Base-by-base conservation (phyloP, 1,140 invertebrate genomes). In the Pseudomyrmex sp. region DNA sequence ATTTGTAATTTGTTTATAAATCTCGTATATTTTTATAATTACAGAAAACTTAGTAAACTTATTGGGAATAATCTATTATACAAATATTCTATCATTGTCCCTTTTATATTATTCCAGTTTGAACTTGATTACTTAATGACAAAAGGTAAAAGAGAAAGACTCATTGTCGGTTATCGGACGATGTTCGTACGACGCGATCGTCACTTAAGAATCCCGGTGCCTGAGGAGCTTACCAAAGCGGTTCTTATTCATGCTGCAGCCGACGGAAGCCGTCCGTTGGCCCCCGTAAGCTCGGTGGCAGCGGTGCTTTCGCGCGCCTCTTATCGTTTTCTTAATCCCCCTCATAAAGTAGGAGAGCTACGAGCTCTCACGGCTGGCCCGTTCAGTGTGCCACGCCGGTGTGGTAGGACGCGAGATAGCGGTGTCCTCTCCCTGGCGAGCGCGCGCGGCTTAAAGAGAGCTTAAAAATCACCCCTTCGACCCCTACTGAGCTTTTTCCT, bases 391-490 rank as follows among this genome's bases (percentile, higher is more conserved):
- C 85, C 88, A 90, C 87, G 85, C 65, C 79, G 86, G 89, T 92
- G 86, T 90, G 91, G 90, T 90, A 92, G 85, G 83, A 87, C 85
- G 84, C 88, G 89, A 93, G 91, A 92, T 92, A 93, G 90, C 86
- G 85, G 91, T 92, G 91, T 92, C 90, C 91, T 92, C 91, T 92
- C 90, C 89, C 92, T 91, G 89, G 88, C 89, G 87, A 87, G 90
- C 91, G 86, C 76, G 86, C 76, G 66, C 86, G 83, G 92, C 89
- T 92, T 92, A 92, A 93, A 91, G 89, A 91, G 92, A 92, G 92
- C 91, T 93, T 93, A 94, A 94, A 93, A 94, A 93, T 93, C 91
- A 92, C 92, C 93, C 92, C 92, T 91, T 70, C 90, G 26, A 72
- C 86, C 89, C 88, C 89, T 88, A 80, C 83, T 83, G 88, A 87